Percentiles rank a stretch among this genome's conserved stretches.
Conservation (phyloP, 2,113 vertebrate genomes). For the Cyphomyrus plagiostoma region DNA sequence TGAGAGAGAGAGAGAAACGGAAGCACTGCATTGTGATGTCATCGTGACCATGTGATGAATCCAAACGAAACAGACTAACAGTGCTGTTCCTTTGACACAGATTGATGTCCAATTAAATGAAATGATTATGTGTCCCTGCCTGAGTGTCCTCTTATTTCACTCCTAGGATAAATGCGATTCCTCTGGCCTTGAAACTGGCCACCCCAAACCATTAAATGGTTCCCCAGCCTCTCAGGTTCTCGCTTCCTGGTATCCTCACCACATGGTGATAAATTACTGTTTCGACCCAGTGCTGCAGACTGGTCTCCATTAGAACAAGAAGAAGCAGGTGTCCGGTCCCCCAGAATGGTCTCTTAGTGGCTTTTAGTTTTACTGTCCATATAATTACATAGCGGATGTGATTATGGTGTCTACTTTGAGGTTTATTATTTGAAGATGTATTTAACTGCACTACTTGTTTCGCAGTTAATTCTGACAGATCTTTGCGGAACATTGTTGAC, state of each 20-base stretch:
- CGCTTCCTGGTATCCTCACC: not conserved
- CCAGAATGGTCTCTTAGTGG: not conserved
- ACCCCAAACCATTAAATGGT: not conserved
- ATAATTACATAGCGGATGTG: not conserved
- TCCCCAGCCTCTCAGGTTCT: not conserved
- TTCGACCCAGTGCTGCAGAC: not conserved
- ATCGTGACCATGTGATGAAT: slow-evolving; percentile 13
- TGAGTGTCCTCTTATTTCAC: slow-evolving; percentile 3
- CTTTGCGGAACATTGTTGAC: not conserved
- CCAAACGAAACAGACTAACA: slow-evolving; percentile 2
- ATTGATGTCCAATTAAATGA: slow-evolving; percentile 19
- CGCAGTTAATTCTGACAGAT: not conserved
- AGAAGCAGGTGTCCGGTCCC: not conserved
- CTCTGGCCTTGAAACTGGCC: not conserved
- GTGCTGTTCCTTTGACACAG: slow-evolving; percentile 17
- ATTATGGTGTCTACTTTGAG: not conserved
- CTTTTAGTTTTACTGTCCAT: not conserved
- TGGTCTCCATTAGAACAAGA: not conserved
- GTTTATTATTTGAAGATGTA: not conserved
- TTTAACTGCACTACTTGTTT: not conserved
- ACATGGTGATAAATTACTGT: not conserved
- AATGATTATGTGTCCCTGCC: slow-evolving; percentile 11
- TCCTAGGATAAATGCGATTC: not conserved
- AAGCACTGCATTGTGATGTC: not conserved
- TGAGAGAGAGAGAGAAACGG: not conserved